These are phyloP conservation scores for Luperina nickerlii DNA, from an alignment of 2,888 invertebrate species.

Conservation along the genomic window DNA sequence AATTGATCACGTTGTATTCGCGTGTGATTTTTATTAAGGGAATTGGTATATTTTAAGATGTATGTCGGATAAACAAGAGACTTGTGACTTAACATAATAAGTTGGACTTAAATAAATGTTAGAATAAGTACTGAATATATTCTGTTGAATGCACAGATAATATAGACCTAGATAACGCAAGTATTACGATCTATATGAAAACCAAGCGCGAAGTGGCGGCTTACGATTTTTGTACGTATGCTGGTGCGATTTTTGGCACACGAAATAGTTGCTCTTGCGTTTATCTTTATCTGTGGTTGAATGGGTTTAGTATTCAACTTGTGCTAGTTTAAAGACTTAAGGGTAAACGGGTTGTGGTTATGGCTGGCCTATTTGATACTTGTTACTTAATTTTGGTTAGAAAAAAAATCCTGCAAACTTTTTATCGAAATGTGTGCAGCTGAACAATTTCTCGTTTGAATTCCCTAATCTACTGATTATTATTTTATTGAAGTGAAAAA, in stretches of 20 bases:
- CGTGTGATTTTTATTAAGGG: constrained; percentile 38
- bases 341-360: constrained; percentile 2
- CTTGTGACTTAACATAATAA: constrained; percentile 34
- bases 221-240: no score
- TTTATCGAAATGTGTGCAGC: not conserved
- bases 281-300: constrained; percentile 14
- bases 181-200: no score
- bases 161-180: no score
- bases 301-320: constrained; percentile 26
- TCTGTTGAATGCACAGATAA: constrained; percentile 23
- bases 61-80: constrained; percentile 40
- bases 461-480: not conserved
- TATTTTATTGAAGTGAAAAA: no score
- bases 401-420: not conserved
- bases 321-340: constrained; percentile 36
- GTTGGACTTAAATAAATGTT: constrained; percentile 5
- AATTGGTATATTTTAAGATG: constrained; percentile 50
- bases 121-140: constrained; percentile 37
- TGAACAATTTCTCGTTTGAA: not conserved
- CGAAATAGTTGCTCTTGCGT: no score
- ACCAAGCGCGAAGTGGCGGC: no score
- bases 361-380: not conserved
- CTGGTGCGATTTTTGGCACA: no score
- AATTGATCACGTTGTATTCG: constrained; percentile 12
- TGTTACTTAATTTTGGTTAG: not conserved